A percentile compares a stretch with the other conserved stretches of the same genome.
These are phyloP conservation scores for Lottia scabra DNA, from an alignment of 2,888 invertebrate species.

Conservation along the genomic window DNA sequence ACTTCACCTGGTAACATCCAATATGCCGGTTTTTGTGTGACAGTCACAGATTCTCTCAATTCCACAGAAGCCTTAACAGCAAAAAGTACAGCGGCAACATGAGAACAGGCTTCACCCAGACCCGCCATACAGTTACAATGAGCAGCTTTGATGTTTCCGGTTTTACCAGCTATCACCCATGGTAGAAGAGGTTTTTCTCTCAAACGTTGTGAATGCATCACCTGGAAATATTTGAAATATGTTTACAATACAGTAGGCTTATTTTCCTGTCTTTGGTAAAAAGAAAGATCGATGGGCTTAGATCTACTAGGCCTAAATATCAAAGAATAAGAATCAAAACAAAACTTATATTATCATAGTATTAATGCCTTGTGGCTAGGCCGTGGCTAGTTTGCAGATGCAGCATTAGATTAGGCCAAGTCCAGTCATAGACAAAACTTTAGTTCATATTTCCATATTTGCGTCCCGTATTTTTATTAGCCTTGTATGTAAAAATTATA, in stretches of 20 bases:
- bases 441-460: no score
- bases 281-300: no score
- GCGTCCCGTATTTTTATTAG: no score
- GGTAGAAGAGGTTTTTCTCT: slow-evolving; percentile 25
- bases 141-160: slow-evolving; percentile 24
- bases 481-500: no score
- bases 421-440: neutral
- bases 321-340: neutral
- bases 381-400: no score
- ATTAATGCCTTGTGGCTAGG: neutral
- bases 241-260: no score
- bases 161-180: slow-evolving; percentile 21
- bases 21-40: slow-evolving; percentile 31
- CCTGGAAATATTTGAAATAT: slow-evolving; percentile 32
- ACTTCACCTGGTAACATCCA: slow-evolving; percentile 29
- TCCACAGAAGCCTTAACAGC: slow-evolving; percentile 29
- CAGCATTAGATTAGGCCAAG: no score
- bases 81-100: slow-evolving; percentile 38
- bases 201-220: slow-evolving; percentile 28
- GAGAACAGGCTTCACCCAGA: slow-evolving; percentile 38
- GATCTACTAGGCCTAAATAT: no score
- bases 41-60: slow-evolving; percentile 29
- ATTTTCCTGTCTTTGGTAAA: no score
- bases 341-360: neutral
- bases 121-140: slow-evolving; percentile 46